A percentile compares a stretch with the other conserved stretches of the same genome.
Evolutionary conservation across 2,113 vertebrate species (phyloP).

Genomic region (Nerophis ophidion): DNA sequence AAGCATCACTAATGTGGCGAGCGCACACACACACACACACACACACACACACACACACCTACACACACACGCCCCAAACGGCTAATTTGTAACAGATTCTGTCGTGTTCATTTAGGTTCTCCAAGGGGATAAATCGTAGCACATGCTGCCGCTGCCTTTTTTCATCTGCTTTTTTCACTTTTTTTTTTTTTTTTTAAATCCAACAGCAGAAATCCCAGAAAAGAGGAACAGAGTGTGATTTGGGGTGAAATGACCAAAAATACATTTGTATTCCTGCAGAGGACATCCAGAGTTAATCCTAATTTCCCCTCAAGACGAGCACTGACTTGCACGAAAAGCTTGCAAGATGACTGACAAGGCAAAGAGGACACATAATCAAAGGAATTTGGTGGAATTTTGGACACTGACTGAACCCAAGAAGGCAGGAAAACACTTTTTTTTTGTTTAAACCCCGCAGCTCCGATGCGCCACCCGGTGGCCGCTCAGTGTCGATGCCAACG

Average conservation of each 20-base stretch:
- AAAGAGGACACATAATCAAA: constrained; percentile 3
- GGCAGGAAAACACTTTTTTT: constrained; percentile 3
- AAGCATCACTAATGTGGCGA: constrained; percentile 65
- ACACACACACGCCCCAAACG: neutral
- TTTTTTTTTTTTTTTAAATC: neutral
- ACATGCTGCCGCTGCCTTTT: constrained; percentile 19
- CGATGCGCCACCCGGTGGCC: constrained; percentile 53
- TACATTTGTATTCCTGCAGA: constrained; percentile 28
- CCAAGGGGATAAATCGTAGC: constrained; percentile 92
- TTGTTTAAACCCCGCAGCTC: constrained; percentile 21
- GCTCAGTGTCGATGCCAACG: constrained; percentile 14
- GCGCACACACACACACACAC: constrained; percentile 3
- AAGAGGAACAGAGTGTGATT: constrained; percentile 34
- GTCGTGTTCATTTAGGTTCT: constrained; percentile 79
- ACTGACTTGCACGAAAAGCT: constrained; percentile 11
- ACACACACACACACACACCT: constrained; percentile 2
- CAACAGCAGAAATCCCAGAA: constrained; percentile 28
- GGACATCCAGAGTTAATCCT: too few relatives aligned
- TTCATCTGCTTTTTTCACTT: too few relatives aligned
- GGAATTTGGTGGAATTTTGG: constrained; percentile 2
- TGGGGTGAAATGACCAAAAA: constrained; percentile 19
- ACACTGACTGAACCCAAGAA: neutral
- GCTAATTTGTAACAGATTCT: constrained; percentile 33
- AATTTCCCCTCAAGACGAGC: constrained; percentile 2
- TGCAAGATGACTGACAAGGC: constrained; percentile 10